phyloP scores from a whole-genome alignment of 2,888 invertebrate species.

The Limenitis arthemis region DNA sequence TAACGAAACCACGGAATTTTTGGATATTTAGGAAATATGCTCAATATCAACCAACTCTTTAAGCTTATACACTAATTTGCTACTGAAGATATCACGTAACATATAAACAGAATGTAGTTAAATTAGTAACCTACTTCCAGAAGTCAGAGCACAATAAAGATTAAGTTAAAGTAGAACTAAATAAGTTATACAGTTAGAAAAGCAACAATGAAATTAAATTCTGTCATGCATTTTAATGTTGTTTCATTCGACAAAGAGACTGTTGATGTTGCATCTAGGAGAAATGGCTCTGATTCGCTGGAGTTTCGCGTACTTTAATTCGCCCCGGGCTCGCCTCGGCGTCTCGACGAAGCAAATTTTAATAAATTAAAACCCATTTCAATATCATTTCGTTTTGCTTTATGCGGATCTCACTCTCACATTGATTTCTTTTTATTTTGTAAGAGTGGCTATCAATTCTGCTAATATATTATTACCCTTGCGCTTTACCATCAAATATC shows the following conservation, averaged over 20 bases:
- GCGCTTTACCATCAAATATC: constrained; percentile 34
- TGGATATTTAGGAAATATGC: too few species aligned
- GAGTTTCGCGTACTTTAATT: too few species aligned
- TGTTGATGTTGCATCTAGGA: constrained; percentile 50
- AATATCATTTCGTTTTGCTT: constrained; percentile 60
- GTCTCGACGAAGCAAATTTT: constrained; percentile 57
- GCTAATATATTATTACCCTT: constrained; percentile 35
- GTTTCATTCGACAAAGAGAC: constrained; percentile 32
- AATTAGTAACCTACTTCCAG: too few species aligned
- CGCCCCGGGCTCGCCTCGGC: constrained; percentile 45
- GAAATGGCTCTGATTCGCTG: too few species aligned
- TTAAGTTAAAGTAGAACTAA: neutral
- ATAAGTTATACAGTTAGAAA: neutral
- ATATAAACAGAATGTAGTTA: too few species aligned
- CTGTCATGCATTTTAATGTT: constrained; percentile 12
- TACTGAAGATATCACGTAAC: too few species aligned
- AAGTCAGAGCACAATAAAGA: too few species aligned
- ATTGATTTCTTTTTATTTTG: constrained; percentile 47
- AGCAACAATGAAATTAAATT: constrained; percentile 4
- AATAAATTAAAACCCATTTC: constrained; percentile 69
- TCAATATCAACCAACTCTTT: too few species aligned
- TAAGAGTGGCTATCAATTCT: constrained; percentile 43
- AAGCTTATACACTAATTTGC: too few species aligned
- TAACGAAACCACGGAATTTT: too few species aligned
- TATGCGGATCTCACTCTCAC: constrained; percentile 43